Evolutionary conservation across 2,888 invertebrate genomes (phyloP), one percentile per base, ranked within the genome.

Genomic region (Apamea crenata): DNA sequence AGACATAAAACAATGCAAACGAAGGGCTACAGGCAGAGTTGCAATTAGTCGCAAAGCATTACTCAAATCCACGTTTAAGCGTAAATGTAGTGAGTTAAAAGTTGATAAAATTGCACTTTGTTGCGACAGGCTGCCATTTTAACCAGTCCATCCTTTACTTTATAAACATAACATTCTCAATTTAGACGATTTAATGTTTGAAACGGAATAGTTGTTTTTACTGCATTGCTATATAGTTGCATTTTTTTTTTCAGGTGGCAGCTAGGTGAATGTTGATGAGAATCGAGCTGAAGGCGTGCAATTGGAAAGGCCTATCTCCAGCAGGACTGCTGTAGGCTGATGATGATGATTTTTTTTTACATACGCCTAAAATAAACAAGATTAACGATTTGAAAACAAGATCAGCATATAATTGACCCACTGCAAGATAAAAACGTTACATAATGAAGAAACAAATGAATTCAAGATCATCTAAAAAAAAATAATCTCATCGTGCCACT

Each of bases 31-130:
- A 53, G 70, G 50, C 81, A 36, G 63, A 85, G 67, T 65, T 72
- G 75, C 85, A 81, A 85, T 83, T 82, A 82, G 65, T 74, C 65
- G 44, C 80, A 70, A 82, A 59, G 73, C 85, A 80, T 85, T 85
- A 85, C 61, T 81, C 65, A 61, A 59, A 82, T 68, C 56, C 47
- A 53, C 65, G 68, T 36, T 69, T 77, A 61, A 77, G 47, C 50
- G 59, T 21, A 65, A 80, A 82, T 61, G 80, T 69, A 73, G 61
- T 71, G 71, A 85, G 82, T 70, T 70, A 66, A 73, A 69, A 82
- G 85, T 84, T 84, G 69, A 74, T 80, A 84, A 70, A 66, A 74
- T 1, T 84, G 29, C 69, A 74, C 75, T 85, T 83, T 75, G 75
- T 75, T 50, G 71, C 63, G 68, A 75, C 71, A 59, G 18, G 12